Evolutionary conservation across 2,113 vertebrate species (phyloP), one percentile per base, ranked within the genome.

Genomic region (Zosterops japonicus): DNA sequence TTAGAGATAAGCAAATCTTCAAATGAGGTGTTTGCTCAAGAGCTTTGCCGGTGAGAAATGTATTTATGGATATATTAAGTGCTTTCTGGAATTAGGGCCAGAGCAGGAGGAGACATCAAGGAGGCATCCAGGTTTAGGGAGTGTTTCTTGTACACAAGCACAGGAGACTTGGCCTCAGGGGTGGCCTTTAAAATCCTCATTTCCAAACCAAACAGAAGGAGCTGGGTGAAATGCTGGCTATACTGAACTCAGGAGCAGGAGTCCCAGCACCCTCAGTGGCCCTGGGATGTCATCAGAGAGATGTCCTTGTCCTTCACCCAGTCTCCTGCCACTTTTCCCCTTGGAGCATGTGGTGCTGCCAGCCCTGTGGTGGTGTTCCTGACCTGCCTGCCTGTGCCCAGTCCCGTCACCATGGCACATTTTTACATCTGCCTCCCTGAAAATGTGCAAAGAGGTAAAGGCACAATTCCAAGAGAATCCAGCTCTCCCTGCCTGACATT

Each of bases 41-140:
- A 86, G 59, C 52, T 88, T 80, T 77, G 71, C 75, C 18, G 9
- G 55, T 0, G 8, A 59, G 71, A 55, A 71, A 70, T 39, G 47
- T 77, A 77, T 90, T 90, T 74, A 81, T 86, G 50, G 65, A 33
- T 74, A 42, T 64, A 42, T 65, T 90, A 87, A 93, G 63, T 94
- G 82, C 41, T 90, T 83, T 94, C 87, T 72, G 90, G 79, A 92
- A 88, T 86, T 63, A 71, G 41, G 65, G 65, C 56, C 94, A 87
- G 82, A 92, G 77, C 5, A 81, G 41, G 68, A 93, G 79, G 64
- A 75, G 52, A 60, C 52, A 81, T 39, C 55, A 67, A 49, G 47
- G 22, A 49, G 47, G 12, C 47, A 49, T 24, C 55, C 68, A 81
- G 76, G 77, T 81, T 74, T 41, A n/a, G 71, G 35, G 52, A 81